Evolutionary conservation across 2,797 vertebrate genomes (phyloP).

Genomic region (Heterohyrax brucei): DNA sequence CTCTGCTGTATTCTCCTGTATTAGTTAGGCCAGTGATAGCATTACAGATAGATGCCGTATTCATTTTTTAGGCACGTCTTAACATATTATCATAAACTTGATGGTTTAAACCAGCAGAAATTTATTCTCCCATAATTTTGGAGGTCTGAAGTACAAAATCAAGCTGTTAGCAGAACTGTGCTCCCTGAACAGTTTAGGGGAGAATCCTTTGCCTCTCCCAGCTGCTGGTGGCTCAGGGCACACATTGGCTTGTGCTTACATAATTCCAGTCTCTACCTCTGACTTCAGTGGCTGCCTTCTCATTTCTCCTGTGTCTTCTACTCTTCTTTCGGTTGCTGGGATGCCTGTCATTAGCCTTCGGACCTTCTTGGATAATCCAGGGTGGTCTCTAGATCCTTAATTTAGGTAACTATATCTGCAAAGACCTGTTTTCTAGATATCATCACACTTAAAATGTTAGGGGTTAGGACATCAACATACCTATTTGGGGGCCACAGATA

Average conservation of each 20-base stretch:
- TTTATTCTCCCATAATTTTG: too few relatives aligned
- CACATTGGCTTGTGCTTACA: too few relatives aligned
- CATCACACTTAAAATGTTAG: not conserved
- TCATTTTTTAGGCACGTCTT: too few relatives aligned
- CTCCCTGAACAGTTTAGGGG: too few relatives aligned
- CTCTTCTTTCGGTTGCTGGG: not conserved
- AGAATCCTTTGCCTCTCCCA: not conserved
- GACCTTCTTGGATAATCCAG: not conserved
- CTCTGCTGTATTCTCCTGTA: not conserved
- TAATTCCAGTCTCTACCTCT: too few relatives aligned
- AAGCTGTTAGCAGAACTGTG: too few relatives aligned
- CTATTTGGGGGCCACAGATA: not conserved
- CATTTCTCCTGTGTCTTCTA: not conserved
- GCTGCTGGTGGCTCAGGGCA: not conserved
- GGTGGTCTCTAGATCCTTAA: not conserved
- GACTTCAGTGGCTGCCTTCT: not conserved
- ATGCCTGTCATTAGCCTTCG: not conserved
- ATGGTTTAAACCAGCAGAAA: too few relatives aligned
- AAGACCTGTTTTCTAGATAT: not conserved
- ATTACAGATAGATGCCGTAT: not conserved
- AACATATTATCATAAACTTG: too few relatives aligned
- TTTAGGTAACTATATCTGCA: not conserved
- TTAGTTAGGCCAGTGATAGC: not conserved
- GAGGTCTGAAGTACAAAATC: too few relatives aligned
- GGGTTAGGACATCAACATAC: not conserved